phyloP scores from a whole-genome alignment of 2,797 vertebrate genomes.

The Tarsius wallacei region DNA sequence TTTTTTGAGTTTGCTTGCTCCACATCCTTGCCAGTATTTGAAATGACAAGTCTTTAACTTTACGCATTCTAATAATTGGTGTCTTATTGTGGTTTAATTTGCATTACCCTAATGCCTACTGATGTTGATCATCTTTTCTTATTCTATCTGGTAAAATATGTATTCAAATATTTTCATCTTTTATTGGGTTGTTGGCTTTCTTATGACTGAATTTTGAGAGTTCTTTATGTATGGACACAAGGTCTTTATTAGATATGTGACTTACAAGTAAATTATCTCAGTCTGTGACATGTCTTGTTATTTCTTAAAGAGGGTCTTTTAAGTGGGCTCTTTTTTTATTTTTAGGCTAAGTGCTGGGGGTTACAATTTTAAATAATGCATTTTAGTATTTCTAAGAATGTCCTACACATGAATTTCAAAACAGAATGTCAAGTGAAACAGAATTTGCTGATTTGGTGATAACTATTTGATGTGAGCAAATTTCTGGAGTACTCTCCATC shows the following conservation, averaged over 20 bases:
- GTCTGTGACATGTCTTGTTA: not conserved
- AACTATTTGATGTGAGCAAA: not conserved
- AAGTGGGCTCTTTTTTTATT: not conserved
- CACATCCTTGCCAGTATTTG: not conserved
- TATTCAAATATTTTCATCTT: not conserved
- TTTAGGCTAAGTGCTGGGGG: not conserved
- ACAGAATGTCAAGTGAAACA: not conserved
- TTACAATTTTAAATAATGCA: not conserved
- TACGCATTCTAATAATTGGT: not conserved
- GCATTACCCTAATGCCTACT: not conserved
- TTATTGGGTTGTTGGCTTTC: not conserved
- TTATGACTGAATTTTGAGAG: not conserved
- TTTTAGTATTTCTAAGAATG: not conserved
- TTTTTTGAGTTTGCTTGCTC: not conserved
- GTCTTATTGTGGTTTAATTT: not conserved
- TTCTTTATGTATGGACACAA: not conserved
- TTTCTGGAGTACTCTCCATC: not conserved
- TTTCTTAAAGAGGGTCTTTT: not conserved
- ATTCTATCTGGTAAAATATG: not conserved
- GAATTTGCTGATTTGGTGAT: slow-evolving; percentile 26
- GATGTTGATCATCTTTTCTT: not conserved
- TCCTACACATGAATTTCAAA: not conserved
- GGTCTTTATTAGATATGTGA: not conserved
- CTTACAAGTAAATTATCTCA: not conserved
- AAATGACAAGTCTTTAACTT: not conserved